Conservation (phyloP, 1,140 invertebrate species). For the Hirudo medicinalis region DNA sequence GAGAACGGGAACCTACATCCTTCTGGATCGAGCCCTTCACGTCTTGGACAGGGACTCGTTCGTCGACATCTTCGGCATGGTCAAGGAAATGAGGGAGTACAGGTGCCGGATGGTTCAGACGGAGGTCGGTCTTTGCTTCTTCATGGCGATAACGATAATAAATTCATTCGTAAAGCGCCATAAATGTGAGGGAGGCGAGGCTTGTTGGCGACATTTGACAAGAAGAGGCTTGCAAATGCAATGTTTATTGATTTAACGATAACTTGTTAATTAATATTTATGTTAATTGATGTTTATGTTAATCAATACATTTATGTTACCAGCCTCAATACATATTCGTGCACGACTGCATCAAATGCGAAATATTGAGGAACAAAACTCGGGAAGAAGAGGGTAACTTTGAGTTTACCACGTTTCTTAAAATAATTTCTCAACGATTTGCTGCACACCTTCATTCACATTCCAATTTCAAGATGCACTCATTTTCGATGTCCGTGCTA, state of each 20-base stretch:
- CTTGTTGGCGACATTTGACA: not conserved
- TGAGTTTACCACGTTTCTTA: no score
- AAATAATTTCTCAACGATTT: no score
- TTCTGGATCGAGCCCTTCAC: conserved; percentile 92
- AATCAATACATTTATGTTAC: not conserved
- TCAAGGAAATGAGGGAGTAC: conserved; percentile 83
- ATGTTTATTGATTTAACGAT: not conserved
- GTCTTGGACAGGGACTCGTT: conserved; percentile 68
- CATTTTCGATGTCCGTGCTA: no score
- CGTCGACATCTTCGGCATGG: conserved; percentile 93
- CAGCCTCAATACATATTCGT: conserved; percentile 7
- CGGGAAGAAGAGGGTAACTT: not conserved
- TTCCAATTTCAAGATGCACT: no score
- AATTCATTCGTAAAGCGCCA: no score
- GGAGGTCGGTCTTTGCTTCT: conserved; percentile 45
- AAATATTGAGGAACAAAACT: not conserved
- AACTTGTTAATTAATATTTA: not conserved
- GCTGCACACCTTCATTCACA: no score
- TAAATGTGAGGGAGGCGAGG: no score
- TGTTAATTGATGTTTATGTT: not conserved
- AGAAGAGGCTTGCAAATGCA: not conserved
- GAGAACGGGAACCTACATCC: conserved; percentile 71
- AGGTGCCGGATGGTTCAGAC: conserved; percentile 61
- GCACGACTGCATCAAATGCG: conserved; percentile 5
- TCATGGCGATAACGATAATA: not conserved